Conservation (phyloP, 2,113 vertebrate genomes). For the Carassius auratus region DNA sequence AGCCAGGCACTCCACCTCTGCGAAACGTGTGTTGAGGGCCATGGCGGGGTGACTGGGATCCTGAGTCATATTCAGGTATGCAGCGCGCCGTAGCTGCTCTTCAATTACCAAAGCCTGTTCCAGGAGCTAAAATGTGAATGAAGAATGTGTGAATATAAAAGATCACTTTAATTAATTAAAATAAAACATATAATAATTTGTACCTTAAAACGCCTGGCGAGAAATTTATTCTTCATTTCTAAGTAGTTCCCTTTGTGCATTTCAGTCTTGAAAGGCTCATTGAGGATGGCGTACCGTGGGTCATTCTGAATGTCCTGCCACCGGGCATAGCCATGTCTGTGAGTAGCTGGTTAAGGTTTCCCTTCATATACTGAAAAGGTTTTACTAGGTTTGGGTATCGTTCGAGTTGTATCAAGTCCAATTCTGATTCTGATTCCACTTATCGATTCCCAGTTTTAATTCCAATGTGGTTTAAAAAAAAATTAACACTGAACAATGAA, state of each 20-base stretch:
- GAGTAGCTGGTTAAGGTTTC: conserved; percentile 58
- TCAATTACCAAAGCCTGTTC: conserved; percentile 98
- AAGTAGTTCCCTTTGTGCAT: conserved; percentile 97
- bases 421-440: no score
- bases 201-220: conserved; percentile 94
- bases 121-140: conserved; percentile 80
- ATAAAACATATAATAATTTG: neutral
- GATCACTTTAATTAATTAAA: neutral
- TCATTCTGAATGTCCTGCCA: conserved; percentile 99
- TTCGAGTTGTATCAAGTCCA: no score
- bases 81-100: conserved; percentile 92
- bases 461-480: no score
- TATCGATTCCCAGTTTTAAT: no score
- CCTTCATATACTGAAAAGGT: neutral
- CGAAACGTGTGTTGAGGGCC: conserved; percentile 93
- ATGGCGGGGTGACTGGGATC: conserved; percentile 94
- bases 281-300: conserved; percentile 89
- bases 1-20: conserved; percentile 96
- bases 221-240: conserved; percentile 99
- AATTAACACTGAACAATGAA: no score
- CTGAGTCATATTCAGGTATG: conserved; percentile 98
- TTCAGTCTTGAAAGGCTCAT: conserved; percentile 95
- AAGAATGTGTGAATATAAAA: neutral
- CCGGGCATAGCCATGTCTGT: conserved; percentile 93
- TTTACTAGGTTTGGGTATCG: neutral